A percentile compares a stretch with the other conserved stretches of the same genome.
Conservation (phyloP, 2,888 invertebrate genomes). For the Antheraea yamamai region DNA sequence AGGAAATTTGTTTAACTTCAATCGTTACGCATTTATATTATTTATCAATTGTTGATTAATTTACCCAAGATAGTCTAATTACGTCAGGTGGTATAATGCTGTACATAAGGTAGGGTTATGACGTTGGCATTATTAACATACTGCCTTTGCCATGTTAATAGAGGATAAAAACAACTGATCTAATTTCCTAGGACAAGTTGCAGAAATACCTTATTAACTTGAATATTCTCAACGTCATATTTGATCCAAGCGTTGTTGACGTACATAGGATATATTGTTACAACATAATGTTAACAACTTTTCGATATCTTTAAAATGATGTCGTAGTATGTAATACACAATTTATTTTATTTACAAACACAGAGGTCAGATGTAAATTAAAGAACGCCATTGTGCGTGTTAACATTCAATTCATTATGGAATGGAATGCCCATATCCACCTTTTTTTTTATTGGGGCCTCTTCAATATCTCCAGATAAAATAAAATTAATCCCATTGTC, state of each 20-base stretch:
- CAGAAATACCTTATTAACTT: neutral
- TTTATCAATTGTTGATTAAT: neutral
- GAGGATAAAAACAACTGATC: neutral
- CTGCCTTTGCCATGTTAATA: neutral
- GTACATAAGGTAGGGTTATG: neutral
- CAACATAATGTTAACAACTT: neutral
- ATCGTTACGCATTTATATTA: neutral
- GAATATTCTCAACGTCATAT: neutral
- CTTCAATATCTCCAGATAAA: too few relatives aligned
- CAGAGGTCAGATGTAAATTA: neutral
- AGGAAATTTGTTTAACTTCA: neutral
- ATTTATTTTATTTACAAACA: neutral
- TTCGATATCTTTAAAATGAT: neutral
- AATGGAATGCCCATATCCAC: too few relatives aligned
- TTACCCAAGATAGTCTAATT: neutral
- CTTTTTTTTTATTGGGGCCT: too few relatives aligned
- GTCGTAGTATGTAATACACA: neutral
- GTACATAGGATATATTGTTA: slow-evolving; percentile 1
- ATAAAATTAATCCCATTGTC: too few relatives aligned
- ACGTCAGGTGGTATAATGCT: neutral
- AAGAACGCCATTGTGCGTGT: neutral
- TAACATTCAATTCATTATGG: too few relatives aligned
- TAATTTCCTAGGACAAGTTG: neutral
- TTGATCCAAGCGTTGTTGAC: neutral
- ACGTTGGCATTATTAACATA: neutral